These are phyloP conservation scores for Philantomba maxwellii DNA, from an alignment of 2,113 vertebrate genomes.

Conservation along the genomic window DNA sequence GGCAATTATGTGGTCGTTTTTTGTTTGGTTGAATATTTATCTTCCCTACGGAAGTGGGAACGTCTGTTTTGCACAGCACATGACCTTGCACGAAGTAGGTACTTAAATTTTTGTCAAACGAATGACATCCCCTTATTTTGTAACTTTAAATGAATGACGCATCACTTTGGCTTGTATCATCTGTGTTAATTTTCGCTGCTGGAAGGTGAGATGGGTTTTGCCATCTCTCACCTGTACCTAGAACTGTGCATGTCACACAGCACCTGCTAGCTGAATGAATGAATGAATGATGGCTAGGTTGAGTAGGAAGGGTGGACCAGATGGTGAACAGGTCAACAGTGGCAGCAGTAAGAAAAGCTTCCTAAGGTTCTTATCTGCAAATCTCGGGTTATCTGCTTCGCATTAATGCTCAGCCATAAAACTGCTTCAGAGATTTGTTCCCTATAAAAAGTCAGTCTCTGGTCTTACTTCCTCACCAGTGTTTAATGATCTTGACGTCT, in stretches of 20 bases:
- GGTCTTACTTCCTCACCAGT: not conserved
- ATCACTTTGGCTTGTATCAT: not conserved
- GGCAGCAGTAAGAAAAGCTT: not conserved
- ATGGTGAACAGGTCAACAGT: not conserved
- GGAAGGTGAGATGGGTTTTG: not conserved
- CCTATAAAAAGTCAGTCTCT: constrained; percentile 35
- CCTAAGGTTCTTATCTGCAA: not conserved
- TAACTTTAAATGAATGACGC: not conserved
- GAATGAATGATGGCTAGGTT: not conserved
- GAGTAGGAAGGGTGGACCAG: not conserved
- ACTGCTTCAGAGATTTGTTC: constrained; percentile 1
- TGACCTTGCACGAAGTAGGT: not conserved
- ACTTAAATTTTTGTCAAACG: not conserved
- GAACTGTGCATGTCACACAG: not conserved
- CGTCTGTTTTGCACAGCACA: not conserved
- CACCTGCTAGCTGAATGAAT: not conserved
- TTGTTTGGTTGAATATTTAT: not conserved
- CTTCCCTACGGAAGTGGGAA: not conserved
- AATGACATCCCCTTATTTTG: not conserved
- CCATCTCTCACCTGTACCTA: not conserved
- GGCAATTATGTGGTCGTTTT: not conserved
- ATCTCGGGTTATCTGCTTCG: not conserved
- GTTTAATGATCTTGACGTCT: constrained; percentile 19
- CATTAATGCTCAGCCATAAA: not conserved
- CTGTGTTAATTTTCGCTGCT: not conserved